A percentile compares a stretch with the other conserved stretches of the same genome.
phyloP scores from a whole-genome alignment of 2,888 invertebrate genomes.

The Andricus curvator region DNA sequence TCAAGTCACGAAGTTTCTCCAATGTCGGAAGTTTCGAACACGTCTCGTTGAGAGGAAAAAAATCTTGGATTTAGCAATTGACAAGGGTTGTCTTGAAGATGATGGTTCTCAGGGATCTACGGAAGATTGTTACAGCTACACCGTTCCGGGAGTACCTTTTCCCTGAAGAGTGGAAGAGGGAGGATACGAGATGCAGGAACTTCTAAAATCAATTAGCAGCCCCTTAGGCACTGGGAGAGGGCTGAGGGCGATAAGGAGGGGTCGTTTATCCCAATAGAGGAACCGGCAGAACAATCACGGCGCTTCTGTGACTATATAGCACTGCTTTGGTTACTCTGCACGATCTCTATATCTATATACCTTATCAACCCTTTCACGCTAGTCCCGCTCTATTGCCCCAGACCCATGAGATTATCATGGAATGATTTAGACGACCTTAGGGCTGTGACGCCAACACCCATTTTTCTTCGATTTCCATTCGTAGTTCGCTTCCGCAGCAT shows the following conservation, averaged over 20 bases:
- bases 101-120: conserved; percentile 61
- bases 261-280: conserved; percentile 70
- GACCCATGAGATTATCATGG: conserved; percentile 59
- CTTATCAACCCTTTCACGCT: conserved; percentile 59
- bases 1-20: not conserved
- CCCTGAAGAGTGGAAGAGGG: conserved; percentile 39
- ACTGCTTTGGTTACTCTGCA: conserved; percentile 16
- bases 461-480: conserved; percentile 46
- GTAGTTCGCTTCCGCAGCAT: not conserved
- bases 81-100: conserved; percentile 53
- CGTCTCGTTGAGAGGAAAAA: not conserved
- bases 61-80: conserved; percentile 55
- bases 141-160: conserved; percentile 47
- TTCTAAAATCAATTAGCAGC: conserved; percentile 77
- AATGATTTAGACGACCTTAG: conserved; percentile 61
- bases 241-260: conserved; percentile 66
- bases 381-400: conserved; percentile 50
- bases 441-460: conserved; percentile 48
- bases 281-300: conserved; percentile 70
- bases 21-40: conserved; percentile 32
- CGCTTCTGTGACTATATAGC: conserved; percentile 61
- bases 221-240: conserved; percentile 66
- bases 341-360: conserved; percentile 34
- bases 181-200: conserved; percentile 63
- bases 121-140: conserved; percentile 36